Conservation (phyloP, 2,113 vertebrate species). For the Aphyosemion australe region DNA sequence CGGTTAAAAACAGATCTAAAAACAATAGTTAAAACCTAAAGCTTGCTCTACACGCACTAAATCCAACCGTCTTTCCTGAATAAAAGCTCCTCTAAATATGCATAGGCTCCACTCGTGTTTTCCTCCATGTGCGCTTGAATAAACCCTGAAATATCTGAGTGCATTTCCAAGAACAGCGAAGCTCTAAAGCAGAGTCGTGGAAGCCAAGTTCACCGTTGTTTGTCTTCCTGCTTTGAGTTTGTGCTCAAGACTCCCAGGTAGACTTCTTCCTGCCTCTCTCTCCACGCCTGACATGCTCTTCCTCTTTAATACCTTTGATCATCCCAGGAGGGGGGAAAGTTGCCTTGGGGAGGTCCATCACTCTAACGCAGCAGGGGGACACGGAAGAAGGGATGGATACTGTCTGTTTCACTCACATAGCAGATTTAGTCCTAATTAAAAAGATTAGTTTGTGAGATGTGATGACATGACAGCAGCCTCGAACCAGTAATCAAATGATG, state of each 20-base stretch:
- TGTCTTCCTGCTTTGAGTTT: slow-evolving; percentile 48
- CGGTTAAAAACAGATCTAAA: slow-evolving; percentile 29
- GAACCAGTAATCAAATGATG: not conserved
- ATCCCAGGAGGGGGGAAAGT: slow-evolving; percentile 45
- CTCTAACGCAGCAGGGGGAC: slow-evolving; percentile 55
- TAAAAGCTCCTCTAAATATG: too few relatives aligned
- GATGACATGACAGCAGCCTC: slow-evolving; percentile 7
- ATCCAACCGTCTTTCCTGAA: slow-evolving; percentile 9
- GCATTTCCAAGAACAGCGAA: slow-evolving; percentile 22
- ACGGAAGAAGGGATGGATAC: slow-evolving; percentile 52
- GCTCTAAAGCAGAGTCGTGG: slow-evolving; percentile 25
- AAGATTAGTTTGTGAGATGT: slow-evolving; percentile 2
- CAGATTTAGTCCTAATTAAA: slow-evolving; percentile 38
- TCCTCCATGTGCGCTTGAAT: not conserved
- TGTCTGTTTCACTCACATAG: slow-evolving; percentile 28
- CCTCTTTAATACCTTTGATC: slow-evolving; percentile 64
- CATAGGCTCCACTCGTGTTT: too few relatives aligned
- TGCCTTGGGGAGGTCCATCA: slow-evolving; percentile 50
- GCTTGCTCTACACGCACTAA: slow-evolving; percentile 10
- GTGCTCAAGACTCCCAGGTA: slow-evolving; percentile 30
- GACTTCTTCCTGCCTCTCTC: slow-evolving; percentile 37
- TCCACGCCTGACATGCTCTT: slow-evolving; percentile 41
- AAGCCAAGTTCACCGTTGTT: slow-evolving; percentile 48
- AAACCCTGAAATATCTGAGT: slow-evolving; percentile 19
- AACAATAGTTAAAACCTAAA: slow-evolving; percentile 9